Base-by-base conservation (phyloP, 2,888 invertebrate species). In the Lysandra bellargus region DNA sequence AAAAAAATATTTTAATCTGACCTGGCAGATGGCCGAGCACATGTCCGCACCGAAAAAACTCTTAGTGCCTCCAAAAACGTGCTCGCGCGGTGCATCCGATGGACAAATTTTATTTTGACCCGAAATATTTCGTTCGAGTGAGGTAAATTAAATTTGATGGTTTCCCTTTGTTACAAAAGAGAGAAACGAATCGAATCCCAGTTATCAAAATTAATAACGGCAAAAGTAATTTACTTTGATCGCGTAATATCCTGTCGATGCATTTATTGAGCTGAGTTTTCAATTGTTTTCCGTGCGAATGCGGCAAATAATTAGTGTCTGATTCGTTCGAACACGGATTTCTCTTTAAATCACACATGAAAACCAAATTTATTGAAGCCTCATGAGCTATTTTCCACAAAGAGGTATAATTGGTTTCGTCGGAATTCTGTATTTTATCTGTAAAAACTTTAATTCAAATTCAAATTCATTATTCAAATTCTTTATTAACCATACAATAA, bases 151-250 rank as follows among this genome's bases (percentile, higher is more conserved):
- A 93, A 93, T 93, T 91, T 91, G 87, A 92, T 91, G 91, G 91
- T 90, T 93, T 93, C 92, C 92, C 92, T 93, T 93, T 93, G 93
- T 93, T 93, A 92, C 92, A 92, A 92, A 93, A 93, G 92, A 92
- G 93, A 92, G 93, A 93, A 92, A 92, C 93, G 90, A 92, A 91
- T 92, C 85, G 92, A 92, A 94, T 93, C 92, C 92, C 93, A 92
- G 93, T 92, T 93, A 93, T 92, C 92, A 92, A 92, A 92, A 93
- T 92, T 93, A 93, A 93, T 93, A 92, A 92, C 93, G 88, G 90
- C 92, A 89, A 90, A 92, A 92, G 87, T 92, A 92, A 93, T 93
- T 93, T 91, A 88, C 89, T 89, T 86, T 87, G 91, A 87, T 89
- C 91, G 91, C 91, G 92, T 93, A 92, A 93, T 92, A 93, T 93